Evolutionary conservation across 2,888 invertebrate species (phyloP).

Genomic region (Leptopilina syphax): DNA sequence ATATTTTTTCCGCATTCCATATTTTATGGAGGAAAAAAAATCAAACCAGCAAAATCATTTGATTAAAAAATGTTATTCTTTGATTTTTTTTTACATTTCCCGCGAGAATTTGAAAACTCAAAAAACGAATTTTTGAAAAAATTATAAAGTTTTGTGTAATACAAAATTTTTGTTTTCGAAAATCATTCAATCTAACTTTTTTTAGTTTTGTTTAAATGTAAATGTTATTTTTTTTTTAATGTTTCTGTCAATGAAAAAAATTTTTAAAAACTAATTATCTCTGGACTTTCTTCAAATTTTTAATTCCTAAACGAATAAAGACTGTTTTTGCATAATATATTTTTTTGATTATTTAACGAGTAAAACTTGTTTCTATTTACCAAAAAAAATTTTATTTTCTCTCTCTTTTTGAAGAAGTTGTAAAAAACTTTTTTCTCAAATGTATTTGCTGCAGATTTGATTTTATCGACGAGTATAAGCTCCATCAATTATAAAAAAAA

Average conservation of each 20-base stretch:
- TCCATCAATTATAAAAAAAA: conserved; percentile 19
- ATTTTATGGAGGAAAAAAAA: neutral
- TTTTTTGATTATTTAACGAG: neutral
- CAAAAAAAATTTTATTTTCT: too few species aligned
- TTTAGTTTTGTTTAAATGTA: too few species aligned
- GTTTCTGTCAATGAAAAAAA: too few species aligned
- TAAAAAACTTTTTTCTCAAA: neutral
- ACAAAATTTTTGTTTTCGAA: too few species aligned
- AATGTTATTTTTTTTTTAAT: too few species aligned
- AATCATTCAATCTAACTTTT: too few species aligned
- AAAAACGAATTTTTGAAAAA: too few species aligned
- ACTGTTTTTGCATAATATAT: neutral
- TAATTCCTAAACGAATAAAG: conserved; percentile 5
- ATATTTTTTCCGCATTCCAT: conserved; percentile 32
- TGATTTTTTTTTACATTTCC: too few species aligned
- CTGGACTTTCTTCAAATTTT: neutral
- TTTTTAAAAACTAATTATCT: too few species aligned
- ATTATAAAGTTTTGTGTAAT: too few species aligned
- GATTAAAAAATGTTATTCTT: neutral
- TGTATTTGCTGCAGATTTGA: conserved; percentile 20
- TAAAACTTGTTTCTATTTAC: neutral
- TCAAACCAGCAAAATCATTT: conserved; percentile 13
- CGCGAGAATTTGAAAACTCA: too few species aligned
- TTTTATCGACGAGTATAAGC: conserved; percentile 14
- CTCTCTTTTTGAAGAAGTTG: neutral